phyloP scores from a whole-genome alignment of 2,888 invertebrate genomes.

The Cheilosia grossa region DNA sequence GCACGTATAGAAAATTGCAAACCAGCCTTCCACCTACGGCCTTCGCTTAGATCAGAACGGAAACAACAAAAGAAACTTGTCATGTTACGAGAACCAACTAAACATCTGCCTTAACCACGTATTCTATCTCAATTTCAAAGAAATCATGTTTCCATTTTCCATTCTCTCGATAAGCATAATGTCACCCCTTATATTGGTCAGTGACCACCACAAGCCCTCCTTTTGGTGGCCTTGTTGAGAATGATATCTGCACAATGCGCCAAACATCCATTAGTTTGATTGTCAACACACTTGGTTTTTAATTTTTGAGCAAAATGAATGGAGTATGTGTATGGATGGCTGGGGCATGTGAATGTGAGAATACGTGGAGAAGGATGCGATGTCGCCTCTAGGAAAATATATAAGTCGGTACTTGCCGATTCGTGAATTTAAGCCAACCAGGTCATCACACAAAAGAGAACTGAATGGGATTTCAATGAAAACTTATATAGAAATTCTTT shows the following conservation, averaged over 20 bases:
- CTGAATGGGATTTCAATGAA: constrained; percentile 50
- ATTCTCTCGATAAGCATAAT: constrained; percentile 21
- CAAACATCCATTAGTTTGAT: constrained; percentile 73
- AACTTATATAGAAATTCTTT: constrained; percentile 58
- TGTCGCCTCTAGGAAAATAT: constrained; percentile 42
- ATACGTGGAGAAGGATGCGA: constrained; percentile 40
- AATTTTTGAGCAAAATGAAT: constrained; percentile 58
- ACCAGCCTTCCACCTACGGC: background rate
- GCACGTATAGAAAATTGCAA: too few species aligned
- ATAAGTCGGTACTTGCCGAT: constrained; percentile 47
- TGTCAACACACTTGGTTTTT: constrained; percentile 68
- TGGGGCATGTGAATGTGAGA: constrained; percentile 22
- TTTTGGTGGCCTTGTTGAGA: constrained; percentile 48
- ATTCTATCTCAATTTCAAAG: constrained; percentile 42
- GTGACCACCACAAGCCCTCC: constrained; percentile 42
- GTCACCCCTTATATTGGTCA: constrained; percentile 46
- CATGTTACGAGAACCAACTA: constrained; percentile 1
- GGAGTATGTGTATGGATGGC: constrained; percentile 1
- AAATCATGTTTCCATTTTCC: constrained; percentile 32
- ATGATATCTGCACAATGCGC: constrained; percentile 55
- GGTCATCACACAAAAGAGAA: constrained; percentile 53
- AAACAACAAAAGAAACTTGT: constrained; percentile 8
- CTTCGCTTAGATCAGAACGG: background rate
- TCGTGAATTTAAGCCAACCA: constrained; percentile 65
- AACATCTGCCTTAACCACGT: constrained; percentile 3